A percentile compares a stretch with the other conserved stretches of the same genome.
Evolutionary conservation across 2,888 invertebrate species (phyloP).

Genomic region (Xylophagus ater): DNA sequence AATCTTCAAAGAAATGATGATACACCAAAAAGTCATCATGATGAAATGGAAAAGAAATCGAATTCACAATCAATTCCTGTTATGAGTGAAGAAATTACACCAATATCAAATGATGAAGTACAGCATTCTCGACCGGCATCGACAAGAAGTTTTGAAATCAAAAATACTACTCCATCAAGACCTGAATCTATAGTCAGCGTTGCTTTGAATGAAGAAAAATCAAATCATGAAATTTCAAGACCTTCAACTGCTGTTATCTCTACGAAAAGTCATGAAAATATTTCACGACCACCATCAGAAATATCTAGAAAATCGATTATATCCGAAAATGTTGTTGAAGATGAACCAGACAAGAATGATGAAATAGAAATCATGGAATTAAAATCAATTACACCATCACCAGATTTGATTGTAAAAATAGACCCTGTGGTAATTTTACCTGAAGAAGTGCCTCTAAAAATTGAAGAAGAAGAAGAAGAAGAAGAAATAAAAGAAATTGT

Average conservation of each 20-base stretch:
- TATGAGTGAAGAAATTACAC: slow-evolving; percentile 5
- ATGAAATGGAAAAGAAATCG: too few species aligned
- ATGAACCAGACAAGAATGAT: slow-evolving; percentile 21
- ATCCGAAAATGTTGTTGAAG: slow-evolving; percentile 32
- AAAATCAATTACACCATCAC: not conserved
- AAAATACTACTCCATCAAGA: too few species aligned
- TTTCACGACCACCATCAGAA: slow-evolving; percentile 23
- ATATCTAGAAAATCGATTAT: slow-evolving; percentile 41
- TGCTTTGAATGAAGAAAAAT: slow-evolving; percentile 12
- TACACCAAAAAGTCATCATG: too few species aligned
- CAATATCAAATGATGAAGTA: not conserved
- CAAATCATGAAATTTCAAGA: slow-evolving; percentile 21
- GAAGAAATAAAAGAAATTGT: slow-evolving; percentile 13
- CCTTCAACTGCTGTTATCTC: slow-evolving; percentile 27
- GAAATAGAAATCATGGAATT: slow-evolving; percentile 28
- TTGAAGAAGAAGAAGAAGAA: slow-evolving; percentile 17
- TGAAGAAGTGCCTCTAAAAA: not conserved
- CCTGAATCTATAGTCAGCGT: too few species aligned
- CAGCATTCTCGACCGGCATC: slow-evolving; percentile 23
- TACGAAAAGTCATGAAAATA: slow-evolving; percentile 25
- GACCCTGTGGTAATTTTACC: not conserved
- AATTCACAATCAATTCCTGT: slow-evolving; percentile 15
- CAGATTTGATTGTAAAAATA: not conserved
- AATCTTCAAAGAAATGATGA: too few species aligned
- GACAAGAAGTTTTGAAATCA: too few species aligned